Conservation (phyloP, 1,140 invertebrate genomes). For the Galleria mellonella region DNA sequence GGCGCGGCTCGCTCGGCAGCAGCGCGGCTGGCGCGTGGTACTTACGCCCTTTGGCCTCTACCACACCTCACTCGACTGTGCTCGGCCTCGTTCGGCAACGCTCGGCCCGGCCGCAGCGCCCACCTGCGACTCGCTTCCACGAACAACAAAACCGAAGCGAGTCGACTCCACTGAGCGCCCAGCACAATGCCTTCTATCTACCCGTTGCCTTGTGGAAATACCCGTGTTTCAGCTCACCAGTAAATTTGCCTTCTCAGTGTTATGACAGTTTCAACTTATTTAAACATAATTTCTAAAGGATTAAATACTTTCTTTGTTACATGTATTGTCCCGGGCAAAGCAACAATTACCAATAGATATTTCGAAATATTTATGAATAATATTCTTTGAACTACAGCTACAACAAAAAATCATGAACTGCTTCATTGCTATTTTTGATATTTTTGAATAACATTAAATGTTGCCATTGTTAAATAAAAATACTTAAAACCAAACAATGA, state of each 20-base stretch:
- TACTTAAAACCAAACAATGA: too few relatives aligned
- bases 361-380: too few relatives aligned
- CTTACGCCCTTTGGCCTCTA: conserved; percentile 28
- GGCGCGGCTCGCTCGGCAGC: too few relatives aligned
- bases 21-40: conserved; percentile 19
- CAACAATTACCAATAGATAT: too few relatives aligned
- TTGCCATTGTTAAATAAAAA: too few relatives aligned
- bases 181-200: conserved; percentile 26
- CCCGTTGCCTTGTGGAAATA: conserved; percentile 12
- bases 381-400: too few relatives aligned
- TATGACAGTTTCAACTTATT: too few relatives aligned
- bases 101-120: conserved; percentile 34
- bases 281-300: too few relatives aligned
- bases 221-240: conserved; percentile 11
- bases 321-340: conserved; percentile 4
- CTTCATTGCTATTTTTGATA: too few relatives aligned
- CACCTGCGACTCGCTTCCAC: conserved; percentile 58
- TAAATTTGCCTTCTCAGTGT: too few relatives aligned
- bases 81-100: conserved; percentile 19
- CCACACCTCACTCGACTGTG: conserved; percentile 4
- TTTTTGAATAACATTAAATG: too few relatives aligned
- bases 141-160: conserved; percentile 55
- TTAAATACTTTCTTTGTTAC: conserved; percentile 8
- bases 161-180: conserved; percentile 12
- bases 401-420: too few relatives aligned